Percentiles rank a stretch among this genome's conserved stretches.
phyloP scores from a whole-genome alignment of 2,797 vertebrate species.

The Rhinatrema bivittatum region DNA sequence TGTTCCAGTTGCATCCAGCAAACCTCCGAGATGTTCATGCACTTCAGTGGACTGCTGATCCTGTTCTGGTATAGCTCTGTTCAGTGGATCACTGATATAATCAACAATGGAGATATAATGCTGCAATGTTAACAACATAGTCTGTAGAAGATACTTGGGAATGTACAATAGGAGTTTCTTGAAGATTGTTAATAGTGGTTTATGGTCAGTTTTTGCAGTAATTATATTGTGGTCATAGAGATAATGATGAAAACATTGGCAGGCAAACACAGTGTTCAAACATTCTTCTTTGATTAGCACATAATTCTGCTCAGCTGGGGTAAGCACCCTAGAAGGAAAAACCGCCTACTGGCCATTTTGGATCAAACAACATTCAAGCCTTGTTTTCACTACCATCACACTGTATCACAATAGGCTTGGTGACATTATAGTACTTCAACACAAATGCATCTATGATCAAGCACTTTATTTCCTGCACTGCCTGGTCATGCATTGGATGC shows the following conservation, averaged over 20 bases:
- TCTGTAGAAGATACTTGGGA: constrained; percentile 10
- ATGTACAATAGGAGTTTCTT: no score
- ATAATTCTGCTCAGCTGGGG: no score
- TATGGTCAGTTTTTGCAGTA: constrained; percentile 5
- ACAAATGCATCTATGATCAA: no score
- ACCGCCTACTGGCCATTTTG: not conserved
- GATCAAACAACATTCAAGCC: not conserved
- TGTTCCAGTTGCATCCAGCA: no score
- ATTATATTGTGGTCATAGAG: not conserved
- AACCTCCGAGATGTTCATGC: no score
- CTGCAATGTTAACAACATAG: constrained; percentile 7
- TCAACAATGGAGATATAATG: not conserved
- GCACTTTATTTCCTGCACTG: not conserved
- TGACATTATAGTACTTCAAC: not conserved
- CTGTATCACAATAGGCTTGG: not conserved
- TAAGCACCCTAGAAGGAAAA: not conserved
- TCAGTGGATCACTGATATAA: no score
- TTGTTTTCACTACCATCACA: not conserved
- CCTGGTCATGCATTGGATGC: not conserved
- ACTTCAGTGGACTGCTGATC: no score
- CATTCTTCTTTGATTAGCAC: no score
- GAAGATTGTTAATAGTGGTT: constrained; percentile 5
- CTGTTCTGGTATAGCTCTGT: no score
- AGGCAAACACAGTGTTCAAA: constrained; percentile 6
- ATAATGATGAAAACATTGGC: not conserved